Percentiles rank a stretch among this genome's conserved stretches.
Conservation (phyloP, 1,140 invertebrate species). For the Aporrectodea caliginosa region DNA sequence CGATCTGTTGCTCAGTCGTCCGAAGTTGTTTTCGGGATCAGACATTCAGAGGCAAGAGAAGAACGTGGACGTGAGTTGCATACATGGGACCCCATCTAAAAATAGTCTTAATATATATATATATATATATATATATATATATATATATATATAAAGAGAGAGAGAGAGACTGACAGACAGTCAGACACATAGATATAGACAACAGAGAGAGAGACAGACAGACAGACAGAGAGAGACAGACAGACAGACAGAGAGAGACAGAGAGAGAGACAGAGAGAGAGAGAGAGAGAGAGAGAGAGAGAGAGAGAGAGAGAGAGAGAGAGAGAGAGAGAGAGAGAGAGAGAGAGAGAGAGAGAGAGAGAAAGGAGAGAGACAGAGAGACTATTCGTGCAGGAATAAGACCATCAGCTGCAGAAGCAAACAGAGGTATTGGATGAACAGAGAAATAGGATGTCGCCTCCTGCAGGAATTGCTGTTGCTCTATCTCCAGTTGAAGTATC, state of each 20-base stretch:
- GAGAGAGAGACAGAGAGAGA: background rate
- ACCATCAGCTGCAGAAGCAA: background rate
- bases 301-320: background rate
- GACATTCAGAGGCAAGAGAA: too few relatives aligned
- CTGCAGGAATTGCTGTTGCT: background rate
- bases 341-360: conserved; percentile 19
- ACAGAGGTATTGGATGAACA: conserved; percentile 1
- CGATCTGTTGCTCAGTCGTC: too few relatives aligned
- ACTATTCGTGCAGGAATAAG: too few relatives aligned
- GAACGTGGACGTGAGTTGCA: too few relatives aligned
- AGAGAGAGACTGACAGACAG: background rate
- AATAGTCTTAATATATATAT: too few relatives aligned
- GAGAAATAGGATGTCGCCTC: background rate
- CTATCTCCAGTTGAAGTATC: too few relatives aligned
- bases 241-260: background rate
- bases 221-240: background rate
- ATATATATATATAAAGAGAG: background rate
- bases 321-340: conserved; percentile 19
- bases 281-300: background rate
- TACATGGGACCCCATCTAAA: too few relatives aligned
- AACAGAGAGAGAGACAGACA: background rate
- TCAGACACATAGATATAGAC: background rate
- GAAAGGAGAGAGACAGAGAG: conserved; percentile 21
- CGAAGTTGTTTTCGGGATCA: too few relatives aligned
- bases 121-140: too few relatives aligned